phyloP scores from a whole-genome alignment of 1,140 invertebrate species.

The Orchestia grillus region DNA sequence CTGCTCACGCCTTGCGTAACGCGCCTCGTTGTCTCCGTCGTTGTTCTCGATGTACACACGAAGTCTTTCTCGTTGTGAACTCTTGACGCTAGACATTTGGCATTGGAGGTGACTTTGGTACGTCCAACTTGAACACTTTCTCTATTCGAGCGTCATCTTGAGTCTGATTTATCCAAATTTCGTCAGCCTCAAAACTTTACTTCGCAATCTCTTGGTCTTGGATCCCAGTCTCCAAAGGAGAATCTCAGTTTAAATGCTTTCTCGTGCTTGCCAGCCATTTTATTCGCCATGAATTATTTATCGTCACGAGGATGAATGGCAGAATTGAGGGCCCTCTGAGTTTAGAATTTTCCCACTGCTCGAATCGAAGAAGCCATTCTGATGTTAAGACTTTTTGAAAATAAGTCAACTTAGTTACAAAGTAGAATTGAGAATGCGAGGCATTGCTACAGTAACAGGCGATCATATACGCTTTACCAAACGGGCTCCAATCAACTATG shows the following conservation, averaged over 20 bases:
- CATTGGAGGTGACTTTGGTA: not conserved
- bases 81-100: not conserved
- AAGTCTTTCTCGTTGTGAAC: not conserved
- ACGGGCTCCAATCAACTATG: too few species aligned
- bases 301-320: not conserved
- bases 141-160: not conserved
- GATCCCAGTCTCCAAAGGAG: not conserved
- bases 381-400: not conserved
- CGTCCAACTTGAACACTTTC: not conserved
- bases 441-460: not conserved
- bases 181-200: not conserved
- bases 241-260: not conserved
- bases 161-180: not conserved
- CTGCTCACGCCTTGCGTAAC: conserved; percentile 36
- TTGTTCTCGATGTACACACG: not conserved
- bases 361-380: not conserved
- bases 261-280: not conserved
- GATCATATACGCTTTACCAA: not conserved
- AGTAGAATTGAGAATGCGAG: not conserved
- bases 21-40: not conserved
- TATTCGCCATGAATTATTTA: not conserved
- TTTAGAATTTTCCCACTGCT: not conserved
- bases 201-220: not conserved
- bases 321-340: not conserved
- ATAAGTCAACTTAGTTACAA: not conserved